Evolutionary conservation across 2,797 vertebrate species (phyloP).

Genomic region (Acomys russatus): DNA sequence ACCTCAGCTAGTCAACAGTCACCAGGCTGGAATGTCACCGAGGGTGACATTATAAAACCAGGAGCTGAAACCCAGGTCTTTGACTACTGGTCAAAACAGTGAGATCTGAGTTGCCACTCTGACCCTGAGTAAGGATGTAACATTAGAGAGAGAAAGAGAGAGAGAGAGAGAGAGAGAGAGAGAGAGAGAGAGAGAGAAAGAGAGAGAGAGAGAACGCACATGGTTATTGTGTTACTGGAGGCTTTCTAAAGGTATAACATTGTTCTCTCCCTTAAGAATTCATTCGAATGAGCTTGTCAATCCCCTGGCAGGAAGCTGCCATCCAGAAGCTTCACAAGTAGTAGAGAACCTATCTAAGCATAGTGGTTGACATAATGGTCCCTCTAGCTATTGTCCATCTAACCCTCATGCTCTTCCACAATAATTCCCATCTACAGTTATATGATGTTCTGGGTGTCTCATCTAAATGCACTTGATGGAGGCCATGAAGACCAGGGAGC

Average conservation of each 20-base stretch:
- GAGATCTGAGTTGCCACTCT: neutral
- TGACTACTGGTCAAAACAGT: neutral
- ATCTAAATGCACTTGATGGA: neutral
- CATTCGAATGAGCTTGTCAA: neutral
- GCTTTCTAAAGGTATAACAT: neutral
- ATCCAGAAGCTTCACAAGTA: neutral
- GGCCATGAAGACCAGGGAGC: neutral
- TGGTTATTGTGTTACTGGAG: neutral
- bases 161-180: too few relatives aligned
- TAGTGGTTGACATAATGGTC: neutral
- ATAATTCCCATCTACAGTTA: neutral
- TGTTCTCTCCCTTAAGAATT: neutral
- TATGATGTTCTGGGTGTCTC: neutral
- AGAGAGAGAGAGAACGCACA: neutral
- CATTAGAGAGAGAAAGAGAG: neutral
- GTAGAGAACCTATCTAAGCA: neutral
- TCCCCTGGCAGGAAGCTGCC: too few relatives aligned
- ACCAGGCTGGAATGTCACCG: neutral
- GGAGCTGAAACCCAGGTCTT: neutral
- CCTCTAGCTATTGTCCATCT: neutral
- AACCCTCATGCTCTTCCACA: neutral
- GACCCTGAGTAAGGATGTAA: neutral
- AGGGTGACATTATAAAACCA: neutral
- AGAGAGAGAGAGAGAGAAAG: too few relatives aligned
- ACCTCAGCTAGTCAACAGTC: neutral